Evolutionary conservation across 2,113 vertebrate species (phyloP), one percentile per base, ranked within the genome.

Genomic region (Microtus richardsoni): DNA sequence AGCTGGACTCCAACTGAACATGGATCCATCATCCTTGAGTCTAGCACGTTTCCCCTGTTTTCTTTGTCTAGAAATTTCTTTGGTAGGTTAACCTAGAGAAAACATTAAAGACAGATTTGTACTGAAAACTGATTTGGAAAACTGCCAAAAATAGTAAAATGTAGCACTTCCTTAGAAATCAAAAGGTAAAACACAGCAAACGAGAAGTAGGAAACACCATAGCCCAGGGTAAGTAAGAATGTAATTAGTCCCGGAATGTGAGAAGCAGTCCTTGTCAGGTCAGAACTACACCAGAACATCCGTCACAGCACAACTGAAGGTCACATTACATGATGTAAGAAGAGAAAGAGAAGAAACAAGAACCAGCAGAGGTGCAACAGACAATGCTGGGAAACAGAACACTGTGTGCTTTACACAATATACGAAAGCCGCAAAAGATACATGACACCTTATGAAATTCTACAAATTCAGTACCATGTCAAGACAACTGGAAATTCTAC

Each of bases 1-100:
- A 99, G 98, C 92, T 99, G 98, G 95, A 98, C 96, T 97, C 98
- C 99, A 88, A 99, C 98, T 52, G 98, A 98, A 93, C 99, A 99
- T n/a, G 98, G 98, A 97, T 98, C 98, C 98, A 98, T 98, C 96
- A 93, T 95, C 87, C 85, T 97, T 96, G 94, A 93, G 30, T 93
- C 66, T 41, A 95, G 92, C 49, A 92, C 96, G 41, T 26, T 95
- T 97, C 73, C 77, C 36, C 71, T 96, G 58, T 58, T 88, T 88
- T 96, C 86, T 96, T 95, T 84, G 41, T 85, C 66, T 95, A 52
- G 96, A 91, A 13, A 96, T 95, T 24, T 93, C n/a, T 97, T 94
- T 58, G 84, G 80, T 52, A 95, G 95, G 47, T 97, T 84, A 95
- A 79, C 95, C 98, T 98, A 96, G 91, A 95, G 70, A 98, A 98